Percentiles rank a stretch among this genome's conserved stretches.
These are phyloP conservation scores for Paramisgurnus dabryanus DNA, from an alignment of 2,113 vertebrate genomes.

Conservation along the genomic window DNA sequence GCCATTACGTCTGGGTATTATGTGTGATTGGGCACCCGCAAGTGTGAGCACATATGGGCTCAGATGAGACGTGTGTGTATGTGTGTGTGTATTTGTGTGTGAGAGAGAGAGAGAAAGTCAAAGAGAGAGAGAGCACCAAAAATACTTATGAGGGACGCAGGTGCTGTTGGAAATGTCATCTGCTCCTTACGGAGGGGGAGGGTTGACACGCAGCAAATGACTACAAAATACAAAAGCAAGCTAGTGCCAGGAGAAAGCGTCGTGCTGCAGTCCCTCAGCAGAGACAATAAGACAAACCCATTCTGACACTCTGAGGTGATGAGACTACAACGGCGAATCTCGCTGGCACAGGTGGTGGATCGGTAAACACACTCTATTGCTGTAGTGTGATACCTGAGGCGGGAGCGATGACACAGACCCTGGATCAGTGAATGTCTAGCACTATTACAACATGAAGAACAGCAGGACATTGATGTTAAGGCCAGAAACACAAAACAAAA, in stretches of 20 bases:
- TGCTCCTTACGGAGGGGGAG: slow-evolving; percentile 47
- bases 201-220: slow-evolving; percentile 59
- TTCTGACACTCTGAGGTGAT: slow-evolving; percentile 31
- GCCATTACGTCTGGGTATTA: slow-evolving; percentile 25
- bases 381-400: background rate
- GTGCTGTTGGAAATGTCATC: slow-evolving; percentile 61
- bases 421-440: background rate
- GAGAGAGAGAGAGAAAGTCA: background rate
- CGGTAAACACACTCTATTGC: slow-evolving; percentile 59
- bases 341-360: slow-evolving; percentile 45
- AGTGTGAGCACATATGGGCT: slow-evolving; percentile 38
- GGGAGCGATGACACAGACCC: background rate
- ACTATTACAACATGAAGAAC: background rate
- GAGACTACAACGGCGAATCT: slow-evolving; percentile 19
- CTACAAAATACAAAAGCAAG: slow-evolving; percentile 60
- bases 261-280: slow-evolving; percentile 44
- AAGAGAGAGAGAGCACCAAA: slow-evolving; percentile 26
- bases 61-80: background rate
- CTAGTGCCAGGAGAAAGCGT: slow-evolving; percentile 54
- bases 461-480: background rate
- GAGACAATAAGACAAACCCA: slow-evolving; percentile 48
- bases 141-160: slow-evolving; percentile 56
- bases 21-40: slow-evolving; percentile 30
- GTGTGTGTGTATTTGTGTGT: background rate
- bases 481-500: background rate